These are phyloP conservation scores for Abrostola triplasia DNA, from an alignment of 2,888 invertebrate species.

Conservation along the genomic window DNA sequence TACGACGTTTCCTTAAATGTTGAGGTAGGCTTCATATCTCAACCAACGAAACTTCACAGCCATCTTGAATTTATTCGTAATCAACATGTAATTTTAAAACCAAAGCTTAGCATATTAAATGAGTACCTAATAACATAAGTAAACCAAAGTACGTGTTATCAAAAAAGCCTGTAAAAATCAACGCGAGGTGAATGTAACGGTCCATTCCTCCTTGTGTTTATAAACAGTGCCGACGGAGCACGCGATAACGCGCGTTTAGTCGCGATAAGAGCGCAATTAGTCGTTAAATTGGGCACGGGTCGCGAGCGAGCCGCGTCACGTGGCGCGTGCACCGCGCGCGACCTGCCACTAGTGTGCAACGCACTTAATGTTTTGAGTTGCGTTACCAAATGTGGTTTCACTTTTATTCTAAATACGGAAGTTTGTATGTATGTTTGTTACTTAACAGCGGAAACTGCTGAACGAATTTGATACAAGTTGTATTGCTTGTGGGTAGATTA, in stretches of 20 bases:
- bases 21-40: no score
- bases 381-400: slow-evolving; percentile 9
- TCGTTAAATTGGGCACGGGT: slow-evolving; percentile 58
- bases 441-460: background rate
- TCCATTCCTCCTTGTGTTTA: slow-evolving; percentile 57
- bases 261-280: slow-evolving; percentile 60
- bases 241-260: slow-evolving; percentile 53
- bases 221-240: slow-evolving; percentile 53
- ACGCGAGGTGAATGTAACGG: slow-evolving; percentile 57
- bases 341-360: slow-evolving; percentile 43
- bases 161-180: slow-evolving; percentile 44
- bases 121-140: slow-evolving; percentile 11
- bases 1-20: no score
- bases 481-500: background rate
- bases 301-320: slow-evolving; percentile 41
- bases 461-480: no score
- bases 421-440: slow-evolving; percentile 1
- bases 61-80: no score
- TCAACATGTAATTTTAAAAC: no score
- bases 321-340: slow-evolving; percentile 30
- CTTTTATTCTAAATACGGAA: slow-evolving; percentile 5
- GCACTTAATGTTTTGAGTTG: slow-evolving; percentile 38
- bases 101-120: background rate
- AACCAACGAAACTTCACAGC: no score
- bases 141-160: slow-evolving; percentile 43